phyloP scores from a whole-genome alignment of 2,888 invertebrate species.

The Linnaemya tessellans region DNA sequence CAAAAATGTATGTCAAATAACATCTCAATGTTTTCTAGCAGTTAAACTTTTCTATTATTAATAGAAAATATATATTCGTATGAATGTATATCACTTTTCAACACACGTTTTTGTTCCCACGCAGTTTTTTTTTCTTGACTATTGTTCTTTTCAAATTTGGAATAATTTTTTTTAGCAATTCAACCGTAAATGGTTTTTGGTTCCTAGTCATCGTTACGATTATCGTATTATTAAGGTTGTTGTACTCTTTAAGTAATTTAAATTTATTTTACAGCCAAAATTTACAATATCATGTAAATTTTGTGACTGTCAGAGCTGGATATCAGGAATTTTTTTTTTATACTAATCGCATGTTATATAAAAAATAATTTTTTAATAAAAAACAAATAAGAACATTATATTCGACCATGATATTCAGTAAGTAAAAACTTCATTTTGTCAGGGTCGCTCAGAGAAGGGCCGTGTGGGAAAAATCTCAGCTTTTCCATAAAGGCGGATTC shows the following conservation, averaged over 20 bases:
- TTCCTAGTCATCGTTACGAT: neutral
- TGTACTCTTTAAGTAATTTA: neutral
- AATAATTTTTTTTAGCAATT: neutral
- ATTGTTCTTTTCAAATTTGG: neutral
- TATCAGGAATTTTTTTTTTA: neutral
- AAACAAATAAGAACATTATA: too few relatives aligned
- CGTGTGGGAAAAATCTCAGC: too few relatives aligned
- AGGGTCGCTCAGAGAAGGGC: too few relatives aligned
- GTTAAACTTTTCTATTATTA: neutral
- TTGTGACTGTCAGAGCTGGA: constrained; percentile 17
- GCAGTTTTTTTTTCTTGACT: constrained; percentile 2
- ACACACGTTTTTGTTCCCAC: constrained; percentile 27
- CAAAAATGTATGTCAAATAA: constrained; percentile 33
- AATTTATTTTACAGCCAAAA: neutral
- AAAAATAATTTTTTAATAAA: too few relatives aligned
- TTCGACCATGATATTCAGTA: too few relatives aligned
- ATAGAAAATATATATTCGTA: neutral
- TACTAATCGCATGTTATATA: too few relatives aligned
- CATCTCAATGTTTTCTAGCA: constrained; percentile 6
- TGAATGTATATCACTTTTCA: too few relatives aligned
- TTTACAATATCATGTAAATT: constrained; percentile 57
- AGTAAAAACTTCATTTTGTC: too few relatives aligned
- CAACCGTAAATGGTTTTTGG: constrained; percentile 19
- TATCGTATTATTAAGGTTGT: constrained; percentile 1
- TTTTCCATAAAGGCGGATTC: too few relatives aligned